Conservation (phyloP, 1,140 invertebrate genomes). For the Archivesica marissinica region DNA sequence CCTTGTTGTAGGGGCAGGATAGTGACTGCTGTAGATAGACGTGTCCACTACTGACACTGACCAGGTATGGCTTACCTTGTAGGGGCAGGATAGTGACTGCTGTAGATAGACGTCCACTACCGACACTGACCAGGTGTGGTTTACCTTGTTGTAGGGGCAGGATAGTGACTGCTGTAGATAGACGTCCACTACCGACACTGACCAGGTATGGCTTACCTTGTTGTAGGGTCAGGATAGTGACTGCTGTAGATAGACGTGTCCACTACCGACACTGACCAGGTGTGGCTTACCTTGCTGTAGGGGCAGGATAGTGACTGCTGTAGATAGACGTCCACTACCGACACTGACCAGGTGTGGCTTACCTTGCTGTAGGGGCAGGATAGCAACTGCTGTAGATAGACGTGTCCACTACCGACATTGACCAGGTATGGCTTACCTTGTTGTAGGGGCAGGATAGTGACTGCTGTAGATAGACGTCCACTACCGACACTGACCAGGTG, state of each 20-base stretch:
- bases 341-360: slow-evolving; percentile 94
- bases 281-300: slow-evolving; percentile 91
- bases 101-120: slow-evolving; percentile 93
- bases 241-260: no score
- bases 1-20: no score
- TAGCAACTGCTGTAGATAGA: slow-evolving; percentile 93
- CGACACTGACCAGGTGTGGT: slow-evolving; percentile 95
- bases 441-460: slow-evolving; percentile 91
- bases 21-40: no score
- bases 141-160: no score
- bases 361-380: slow-evolving; percentile 91
- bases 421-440: slow-evolving; percentile 94
- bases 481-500: slow-evolving; percentile 95
- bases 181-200: no score
- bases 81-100: slow-evolving; percentile 93
- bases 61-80: no score
- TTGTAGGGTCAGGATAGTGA: slow-evolving; percentile 91
- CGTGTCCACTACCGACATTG: slow-evolving; percentile 93
- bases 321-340: slow-evolving; percentile 93
- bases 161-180: no score
- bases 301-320: slow-evolving; percentile 92
- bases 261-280: no score
- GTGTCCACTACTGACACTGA: no score
- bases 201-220: no score
- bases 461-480: slow-evolving; percentile 93